Evolutionary conservation across 2,888 invertebrate species (phyloP).

Genomic region (Salpingus planirostris): DNA sequence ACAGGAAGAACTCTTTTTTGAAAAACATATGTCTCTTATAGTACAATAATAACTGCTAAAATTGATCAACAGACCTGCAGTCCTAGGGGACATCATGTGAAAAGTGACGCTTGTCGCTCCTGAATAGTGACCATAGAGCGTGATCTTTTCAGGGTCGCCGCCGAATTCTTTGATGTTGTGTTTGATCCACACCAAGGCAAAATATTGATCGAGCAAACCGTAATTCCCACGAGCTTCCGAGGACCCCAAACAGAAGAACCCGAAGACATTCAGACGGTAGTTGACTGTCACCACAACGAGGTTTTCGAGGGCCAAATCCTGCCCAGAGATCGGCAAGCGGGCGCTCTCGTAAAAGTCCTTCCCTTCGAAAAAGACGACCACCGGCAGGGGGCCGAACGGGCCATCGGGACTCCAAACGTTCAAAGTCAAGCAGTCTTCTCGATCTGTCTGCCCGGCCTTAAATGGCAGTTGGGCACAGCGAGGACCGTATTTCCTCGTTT

Average conservation of each 20-base stretch:
- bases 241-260: slow-evolving; percentile 53
- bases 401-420: slow-evolving; percentile 80
- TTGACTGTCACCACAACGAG: slow-evolving; percentile 61
- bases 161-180: slow-evolving; percentile 72
- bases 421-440: slow-evolving; percentile 82
- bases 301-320: slow-evolving; percentile 64
- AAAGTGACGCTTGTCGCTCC: slow-evolving; percentile 62
- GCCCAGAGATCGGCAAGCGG: slow-evolving; percentile 49
- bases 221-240: slow-evolving; percentile 67
- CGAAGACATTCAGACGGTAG: slow-evolving; percentile 62
- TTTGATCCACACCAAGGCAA: slow-evolving; percentile 68
- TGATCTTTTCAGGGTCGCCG: slow-evolving; percentile 70
- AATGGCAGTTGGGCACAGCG: slow-evolving; percentile 55
- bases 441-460: slow-evolving; percentile 33
- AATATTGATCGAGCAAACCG: slow-evolving; percentile 75
- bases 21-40: no score
- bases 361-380: slow-evolving; percentile 62
- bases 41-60: no score
- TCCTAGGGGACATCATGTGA: slow-evolving; percentile 58
- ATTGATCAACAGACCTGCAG: slow-evolving; percentile 49
- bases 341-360: slow-evolving; percentile 48
- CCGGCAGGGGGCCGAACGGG: slow-evolving; percentile 51
- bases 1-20: no score
- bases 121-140: slow-evolving; percentile 73
- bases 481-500: slow-evolving; percentile 61